These are phyloP conservation scores for Tineola bisselliella DNA, from an alignment of 2,888 invertebrate genomes.

Conservation along the genomic window DNA sequence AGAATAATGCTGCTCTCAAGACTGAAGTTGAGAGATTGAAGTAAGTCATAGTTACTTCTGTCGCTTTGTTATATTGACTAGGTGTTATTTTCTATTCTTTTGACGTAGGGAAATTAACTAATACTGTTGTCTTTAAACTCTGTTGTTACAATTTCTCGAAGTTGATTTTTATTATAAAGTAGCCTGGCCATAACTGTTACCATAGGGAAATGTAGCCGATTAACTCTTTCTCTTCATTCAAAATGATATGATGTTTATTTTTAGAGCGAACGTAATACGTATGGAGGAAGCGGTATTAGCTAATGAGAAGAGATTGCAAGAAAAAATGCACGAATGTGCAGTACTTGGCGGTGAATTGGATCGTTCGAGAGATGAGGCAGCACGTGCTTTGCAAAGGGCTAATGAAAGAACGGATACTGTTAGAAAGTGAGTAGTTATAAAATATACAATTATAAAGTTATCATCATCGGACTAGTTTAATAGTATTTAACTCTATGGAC, in stretches of 20 bases:
- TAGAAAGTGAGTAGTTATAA: slow-evolving; percentile 44
- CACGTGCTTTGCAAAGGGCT: slow-evolving; percentile 71
- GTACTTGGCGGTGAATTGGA: slow-evolving; percentile 73
- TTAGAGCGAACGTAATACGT: slow-evolving; percentile 53
- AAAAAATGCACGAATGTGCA: slow-evolving; percentile 74
- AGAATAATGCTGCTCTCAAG: slow-evolving; percentile 55
- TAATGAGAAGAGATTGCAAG: slow-evolving; percentile 70
- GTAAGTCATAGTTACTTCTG: slow-evolving; percentile 25
- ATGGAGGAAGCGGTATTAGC: slow-evolving; percentile 69
- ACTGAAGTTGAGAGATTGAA: slow-evolving; percentile 51
- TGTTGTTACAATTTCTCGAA: no score
- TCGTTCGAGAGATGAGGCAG: slow-evolving; percentile 73
- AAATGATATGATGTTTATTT: slow-evolving; percentile 10
- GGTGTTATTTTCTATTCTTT: background rate
- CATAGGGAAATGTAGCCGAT: no score
- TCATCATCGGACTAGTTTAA: no score
- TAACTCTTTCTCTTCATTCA: no score
- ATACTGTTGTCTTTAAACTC: no score
- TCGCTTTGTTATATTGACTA: background rate
- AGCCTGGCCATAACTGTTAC: no score
- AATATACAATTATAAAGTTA: no score
- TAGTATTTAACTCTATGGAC: no score
- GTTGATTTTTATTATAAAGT: no score
- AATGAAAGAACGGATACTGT: slow-evolving; percentile 74
- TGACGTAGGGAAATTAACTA: no score